Evolutionary conservation across 2,888 invertebrate species (phyloP), one percentile per base, ranked within the genome.

Genomic region (Cephus pygmeus): DNA sequence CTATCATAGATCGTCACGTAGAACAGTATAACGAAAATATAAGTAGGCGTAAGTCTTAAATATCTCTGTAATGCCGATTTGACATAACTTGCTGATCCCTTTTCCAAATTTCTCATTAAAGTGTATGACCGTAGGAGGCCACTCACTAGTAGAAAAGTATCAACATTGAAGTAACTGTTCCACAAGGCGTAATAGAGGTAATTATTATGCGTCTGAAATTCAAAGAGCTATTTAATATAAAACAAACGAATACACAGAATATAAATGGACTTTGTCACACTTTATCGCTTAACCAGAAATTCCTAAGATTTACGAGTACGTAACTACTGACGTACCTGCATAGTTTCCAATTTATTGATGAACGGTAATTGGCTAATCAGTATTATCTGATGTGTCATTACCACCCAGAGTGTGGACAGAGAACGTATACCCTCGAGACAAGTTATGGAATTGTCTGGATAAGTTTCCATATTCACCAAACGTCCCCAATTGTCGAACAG

Each of bases 11-110:
- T 94, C 0, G 95, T 95, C 89, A 94, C 94, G 88, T 95, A 95
- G 85, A 96, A 94, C 34, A 94, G 92, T 86, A 96, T 93, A 15
- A 96, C 93, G 0, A 95, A 93, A 71, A 94, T 85, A 85, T 96
- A 96, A 0, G 95, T 94, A 74, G 96, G 96, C 12, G 95, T 96
- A 79, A 96, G 92, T 81, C 95, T 95, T 87, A 77, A 92, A 92
- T 75, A 79, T 84, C 81, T 77, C 56, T 81, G 76, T 35, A 80
- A 75, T 34, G 74, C 76, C 35, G 79, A 77, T 69, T 74, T 73
- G 12, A 76, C 15, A 40, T 73, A 56, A 69, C 56, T 78, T 11
- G 56, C 34, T n/a, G 69, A 31, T 34, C 94, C 92, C 86, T 94
- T 94, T 80, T 95, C 94, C 81, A 95, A 86, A 88, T 95, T 95